Evolutionary conservation across 2,113 vertebrate genomes (phyloP).

Genomic region (Hydrochoerus hydrochaeris): DNA sequence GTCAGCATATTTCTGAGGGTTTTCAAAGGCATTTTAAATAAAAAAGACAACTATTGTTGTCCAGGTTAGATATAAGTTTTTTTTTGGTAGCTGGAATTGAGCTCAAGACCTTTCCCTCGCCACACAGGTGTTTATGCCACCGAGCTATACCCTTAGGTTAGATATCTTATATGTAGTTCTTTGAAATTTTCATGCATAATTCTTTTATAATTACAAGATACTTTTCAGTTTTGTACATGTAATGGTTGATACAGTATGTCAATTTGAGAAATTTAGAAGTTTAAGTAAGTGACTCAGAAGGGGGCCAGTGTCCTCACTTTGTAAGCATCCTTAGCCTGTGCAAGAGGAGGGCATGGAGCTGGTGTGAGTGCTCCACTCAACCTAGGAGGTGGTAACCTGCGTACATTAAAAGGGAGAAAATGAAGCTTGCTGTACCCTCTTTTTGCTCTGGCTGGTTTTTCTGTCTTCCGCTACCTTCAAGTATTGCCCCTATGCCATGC

Average conservation of each 20-base stretch:
- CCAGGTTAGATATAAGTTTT: neutral
- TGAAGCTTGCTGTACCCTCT: neutral
- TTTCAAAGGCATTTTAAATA: slow-evolving; percentile 1
- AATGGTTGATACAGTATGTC: neutral
- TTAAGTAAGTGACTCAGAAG: neutral
- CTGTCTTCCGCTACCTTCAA: neutral
- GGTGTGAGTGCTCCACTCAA: neutral
- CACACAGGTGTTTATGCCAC: no score
- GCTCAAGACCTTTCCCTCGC: no score
- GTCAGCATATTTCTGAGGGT: neutral
- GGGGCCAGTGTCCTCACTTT: neutral
- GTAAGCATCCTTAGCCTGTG: neutral
- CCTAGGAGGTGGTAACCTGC: neutral
- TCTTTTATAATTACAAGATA: slow-evolving; percentile 13
- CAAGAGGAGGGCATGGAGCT: neutral
- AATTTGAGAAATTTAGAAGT: neutral
- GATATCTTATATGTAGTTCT: neutral
- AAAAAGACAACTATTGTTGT: neutral
- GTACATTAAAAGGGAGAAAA: neutral
- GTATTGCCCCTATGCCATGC: neutral
- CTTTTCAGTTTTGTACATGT: neutral
- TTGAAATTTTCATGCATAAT: slow-evolving; percentile 11
- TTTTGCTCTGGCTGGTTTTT: neutral
- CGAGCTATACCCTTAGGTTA: neutral
- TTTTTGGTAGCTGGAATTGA: no score